A percentile compares a stretch with the other conserved stretches of the same genome.
These are phyloP conservation scores for Drosophila incognita DNA, from an alignment of 2,888 invertebrate species.

Conservation along the genomic window DNA sequence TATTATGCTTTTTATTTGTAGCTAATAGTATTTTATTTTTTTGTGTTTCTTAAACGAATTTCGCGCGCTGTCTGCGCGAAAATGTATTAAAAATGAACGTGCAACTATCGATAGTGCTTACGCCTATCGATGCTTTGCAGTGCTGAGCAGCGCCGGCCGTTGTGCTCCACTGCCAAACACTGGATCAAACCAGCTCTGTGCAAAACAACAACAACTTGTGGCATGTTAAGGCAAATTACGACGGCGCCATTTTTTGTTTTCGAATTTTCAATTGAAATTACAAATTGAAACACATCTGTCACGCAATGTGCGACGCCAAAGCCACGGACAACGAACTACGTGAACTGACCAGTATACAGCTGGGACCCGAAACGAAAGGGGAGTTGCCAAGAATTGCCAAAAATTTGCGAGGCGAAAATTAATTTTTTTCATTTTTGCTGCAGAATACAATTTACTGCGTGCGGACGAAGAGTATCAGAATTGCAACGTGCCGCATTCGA, in stretches of 20 bases:
- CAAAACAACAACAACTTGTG: constrained; percentile 55
- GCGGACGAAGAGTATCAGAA: constrained; percentile 78
- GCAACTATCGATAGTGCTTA: constrained; percentile 7
- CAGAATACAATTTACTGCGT: constrained; percentile 71
- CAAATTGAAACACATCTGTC: neutral
- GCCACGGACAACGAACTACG: constrained; percentile 26
- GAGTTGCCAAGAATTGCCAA: neutral
- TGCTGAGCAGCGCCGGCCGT: constrained; percentile 23
- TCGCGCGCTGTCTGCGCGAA: constrained; percentile 6
- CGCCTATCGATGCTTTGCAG: constrained; percentile 40
- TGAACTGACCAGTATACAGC: constrained; percentile 29
- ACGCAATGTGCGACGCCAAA: constrained; percentile 23
- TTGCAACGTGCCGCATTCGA: constrained; percentile 68
- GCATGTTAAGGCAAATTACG: constrained; percentile 26
- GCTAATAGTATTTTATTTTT: neutral
- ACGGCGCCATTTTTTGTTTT: constrained; percentile 34
- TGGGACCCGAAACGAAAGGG: constrained; percentile 80
- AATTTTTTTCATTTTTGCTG: neutral
- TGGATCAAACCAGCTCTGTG: neutral
- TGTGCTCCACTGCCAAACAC: constrained; percentile 11
- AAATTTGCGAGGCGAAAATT: neutral
- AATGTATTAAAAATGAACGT: constrained; percentile 45
- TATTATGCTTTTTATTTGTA: neutral
- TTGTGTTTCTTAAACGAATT: neutral
- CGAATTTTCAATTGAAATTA: constrained; percentile 5